These are phyloP conservation scores for Andricus curvator DNA, from an alignment of 2,888 invertebrate genomes.

Conservation along the genomic window DNA sequence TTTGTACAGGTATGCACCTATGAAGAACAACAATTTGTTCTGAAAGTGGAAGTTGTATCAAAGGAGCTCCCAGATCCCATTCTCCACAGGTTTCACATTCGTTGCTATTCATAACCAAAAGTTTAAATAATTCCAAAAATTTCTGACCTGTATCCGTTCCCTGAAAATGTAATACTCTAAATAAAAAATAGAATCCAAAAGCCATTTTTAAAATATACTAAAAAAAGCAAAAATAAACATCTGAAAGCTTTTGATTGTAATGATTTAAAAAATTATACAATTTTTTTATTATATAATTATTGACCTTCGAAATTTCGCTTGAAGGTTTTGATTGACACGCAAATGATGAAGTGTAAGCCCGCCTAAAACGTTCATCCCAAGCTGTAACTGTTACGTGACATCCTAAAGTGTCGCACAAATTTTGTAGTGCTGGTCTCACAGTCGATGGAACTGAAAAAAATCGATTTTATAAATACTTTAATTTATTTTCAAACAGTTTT, in stretches of 20 bases:
- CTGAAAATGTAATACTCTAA: slow-evolving; percentile 69
- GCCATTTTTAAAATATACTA: no score
- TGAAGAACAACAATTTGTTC: slow-evolving; percentile 91
- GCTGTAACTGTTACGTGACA: slow-evolving; percentile 89
- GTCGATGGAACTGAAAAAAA: slow-evolving; percentile 81
- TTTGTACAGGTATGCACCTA: slow-evolving; percentile 46
- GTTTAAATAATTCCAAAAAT: slow-evolving; percentile 84
- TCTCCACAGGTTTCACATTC: slow-evolving; percentile 87
- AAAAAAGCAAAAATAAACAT: no score
- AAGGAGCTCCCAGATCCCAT: slow-evolving; percentile 85
- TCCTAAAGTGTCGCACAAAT: slow-evolving; percentile 88
- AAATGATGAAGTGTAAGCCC: slow-evolving; percentile 80
- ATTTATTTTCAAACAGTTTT: neutral
- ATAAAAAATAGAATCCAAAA: no score
- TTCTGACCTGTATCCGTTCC: slow-evolving; percentile 82
- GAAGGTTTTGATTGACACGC: slow-evolving; percentile 67
- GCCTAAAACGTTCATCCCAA: slow-evolving; percentile 86
- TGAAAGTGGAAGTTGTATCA: slow-evolving; percentile 88
- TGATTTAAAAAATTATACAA: neutral
- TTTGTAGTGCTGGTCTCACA: slow-evolving; percentile 85
- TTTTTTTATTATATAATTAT: neutral
- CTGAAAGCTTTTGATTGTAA: no score
- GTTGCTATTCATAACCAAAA: slow-evolving; percentile 86
- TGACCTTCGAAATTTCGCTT: slow-evolving; percentile 63
- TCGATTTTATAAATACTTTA: no score